Base-by-base conservation (phyloP, 2,113 vertebrate species). In the Psephotus haematonotus region DNA sequence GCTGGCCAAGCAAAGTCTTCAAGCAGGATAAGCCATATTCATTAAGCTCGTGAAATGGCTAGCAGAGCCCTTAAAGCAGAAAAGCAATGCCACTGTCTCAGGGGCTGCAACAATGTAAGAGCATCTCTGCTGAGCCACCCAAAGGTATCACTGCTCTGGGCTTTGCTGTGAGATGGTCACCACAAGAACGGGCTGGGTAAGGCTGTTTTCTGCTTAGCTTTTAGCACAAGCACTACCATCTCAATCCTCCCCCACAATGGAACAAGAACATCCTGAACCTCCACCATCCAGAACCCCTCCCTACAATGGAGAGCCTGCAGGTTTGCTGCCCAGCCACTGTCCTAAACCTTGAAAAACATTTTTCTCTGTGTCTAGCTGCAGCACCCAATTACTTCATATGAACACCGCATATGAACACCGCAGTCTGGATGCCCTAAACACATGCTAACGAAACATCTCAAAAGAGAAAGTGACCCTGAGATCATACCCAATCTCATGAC, bases 121-220 rank as follows among this genome's bases (percentile, higher is more conserved):
- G 17, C 24, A n/a, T 37, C 53, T 72, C 69, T 49, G 20, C 59
- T 63, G 18, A 55, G 46, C 68, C 47, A 78, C 41, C 17, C 44
- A 74, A 53, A 49, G 20, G 53, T 29, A 29, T 18, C 1, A 1
- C 0, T 37, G 62, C 41, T 10, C 1, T 28, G 28, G 0, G 0
- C 33, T 69, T 53, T 5, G 25, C 16, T 35, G 39, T 3, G 3
- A 77, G 39, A 19, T 0, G 4, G 37, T n/a, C 19, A 6, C 37
- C 65, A 44, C 0, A 0, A 64, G 55, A 60, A 78, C 2, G 8
- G 39, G 39, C 35, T 63, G 35, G 46, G 17, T 67, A 62, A 52
- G 12, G 63, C 23, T 74, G 33, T 55, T 50, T 70, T 33, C 33
- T 44, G 44, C 29, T 35, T 17, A 15, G 49, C 47, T 71, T 27